phyloP scores from a whole-genome alignment of 2,113 vertebrate genomes.

The Poecile atricapillus region DNA sequence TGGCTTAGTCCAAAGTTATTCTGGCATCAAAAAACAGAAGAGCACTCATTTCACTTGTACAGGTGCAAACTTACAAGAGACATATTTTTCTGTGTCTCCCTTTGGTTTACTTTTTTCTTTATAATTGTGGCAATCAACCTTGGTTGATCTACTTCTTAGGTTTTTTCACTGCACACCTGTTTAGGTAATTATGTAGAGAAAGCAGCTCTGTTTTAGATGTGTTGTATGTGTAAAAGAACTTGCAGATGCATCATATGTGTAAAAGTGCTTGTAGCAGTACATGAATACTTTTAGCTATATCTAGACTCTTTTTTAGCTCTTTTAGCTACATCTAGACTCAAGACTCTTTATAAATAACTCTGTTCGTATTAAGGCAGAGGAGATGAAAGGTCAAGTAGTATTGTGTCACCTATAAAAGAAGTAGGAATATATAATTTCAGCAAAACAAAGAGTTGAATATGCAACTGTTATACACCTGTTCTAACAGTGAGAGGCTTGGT shows the following conservation, averaged over 20 bases:
- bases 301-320: neutral
- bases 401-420: neutral
- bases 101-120: neutral
- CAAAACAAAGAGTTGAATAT: neutral
- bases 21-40: neutral
- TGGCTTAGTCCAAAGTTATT: neutral
- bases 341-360: neutral
- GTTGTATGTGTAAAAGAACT: neutral
- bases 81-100: neutral
- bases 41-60: neutral
- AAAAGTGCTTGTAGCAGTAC: neutral
- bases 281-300: neutral
- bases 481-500: neutral
- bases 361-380: neutral
- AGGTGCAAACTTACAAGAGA: neutral
- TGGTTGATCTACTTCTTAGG: neutral
- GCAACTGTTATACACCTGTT: rapidly evolving
- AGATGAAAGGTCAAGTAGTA: neutral
- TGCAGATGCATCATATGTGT: neutral
- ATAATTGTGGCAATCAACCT: neutral
- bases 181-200: neutral
- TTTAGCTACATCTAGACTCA: neutral
- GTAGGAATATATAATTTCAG: neutral
- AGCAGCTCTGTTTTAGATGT: neutral
- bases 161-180: neutral